These are phyloP conservation scores for Syndactyla subalaris DNA, from an alignment of 2,797 vertebrate species.

Conservation along the genomic window DNA sequence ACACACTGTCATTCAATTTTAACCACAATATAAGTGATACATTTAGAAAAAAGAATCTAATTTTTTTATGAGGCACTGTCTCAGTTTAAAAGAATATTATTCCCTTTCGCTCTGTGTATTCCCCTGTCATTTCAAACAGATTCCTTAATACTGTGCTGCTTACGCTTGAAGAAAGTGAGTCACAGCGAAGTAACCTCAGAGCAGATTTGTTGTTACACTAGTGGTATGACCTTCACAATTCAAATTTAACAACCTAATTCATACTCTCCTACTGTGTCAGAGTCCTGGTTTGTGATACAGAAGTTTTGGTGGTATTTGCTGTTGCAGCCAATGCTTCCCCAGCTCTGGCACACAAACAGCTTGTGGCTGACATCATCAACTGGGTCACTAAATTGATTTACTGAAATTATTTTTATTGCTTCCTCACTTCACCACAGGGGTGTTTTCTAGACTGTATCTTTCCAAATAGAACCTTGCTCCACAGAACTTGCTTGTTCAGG, in stretches of 20 bases:
- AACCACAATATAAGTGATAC: neutral
- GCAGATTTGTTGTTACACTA: neutral
- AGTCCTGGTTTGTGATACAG: neutral
- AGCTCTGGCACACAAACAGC: neutral
- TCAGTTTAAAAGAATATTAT: neutral
- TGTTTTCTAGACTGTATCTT: neutral
- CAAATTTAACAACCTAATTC: neutral
- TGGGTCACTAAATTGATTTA: neutral
- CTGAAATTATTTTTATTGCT: neutral
- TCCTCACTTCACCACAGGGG: neutral
- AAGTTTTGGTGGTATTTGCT: neutral
- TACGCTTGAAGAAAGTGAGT: neutral
- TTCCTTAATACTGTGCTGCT: neutral
- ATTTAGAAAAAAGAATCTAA: neutral
- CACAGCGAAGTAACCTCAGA: neutral
- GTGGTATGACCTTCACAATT: neutral
- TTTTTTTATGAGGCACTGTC: neutral
- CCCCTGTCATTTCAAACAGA: neutral
- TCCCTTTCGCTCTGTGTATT: neutral
- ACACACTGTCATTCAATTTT: neutral
- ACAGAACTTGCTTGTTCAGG: neutral
- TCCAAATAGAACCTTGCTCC: neutral
- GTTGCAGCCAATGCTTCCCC: neutral
- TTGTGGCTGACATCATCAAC: neutral
- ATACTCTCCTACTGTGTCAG: neutral